These are phyloP conservation scores for Drosophila percnosoma DNA, from an alignment of 2,888 invertebrate genomes.

Conservation along the genomic window DNA sequence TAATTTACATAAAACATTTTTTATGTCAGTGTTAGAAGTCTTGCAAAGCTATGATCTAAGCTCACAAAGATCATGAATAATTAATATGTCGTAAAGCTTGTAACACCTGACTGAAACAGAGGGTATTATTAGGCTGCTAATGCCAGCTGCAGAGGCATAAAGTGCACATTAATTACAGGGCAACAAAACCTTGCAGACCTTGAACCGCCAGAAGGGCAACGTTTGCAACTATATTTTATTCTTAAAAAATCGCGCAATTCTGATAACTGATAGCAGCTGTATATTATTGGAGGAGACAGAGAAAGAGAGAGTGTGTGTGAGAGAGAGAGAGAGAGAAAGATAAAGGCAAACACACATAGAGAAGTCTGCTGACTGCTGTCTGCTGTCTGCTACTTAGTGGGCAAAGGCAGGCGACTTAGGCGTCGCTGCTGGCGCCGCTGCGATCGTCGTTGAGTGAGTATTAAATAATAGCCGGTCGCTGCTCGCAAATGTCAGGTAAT, in stretches of 20 bases:
- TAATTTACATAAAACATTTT: background rate
- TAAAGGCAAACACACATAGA: slow-evolving; percentile 9
- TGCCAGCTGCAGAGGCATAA: background rate
- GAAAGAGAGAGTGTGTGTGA: background rate
- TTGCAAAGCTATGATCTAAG: fast-evolving
- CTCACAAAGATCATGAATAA: background rate
- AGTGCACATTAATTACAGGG: slow-evolving; percentile 3
- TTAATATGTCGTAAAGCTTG: background rate
- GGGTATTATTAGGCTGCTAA: slow-evolving; percentile 14
- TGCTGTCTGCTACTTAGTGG: background rate
- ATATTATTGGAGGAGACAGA: background rate
- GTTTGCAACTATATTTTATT: background rate
- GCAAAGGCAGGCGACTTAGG: slow-evolving; percentile 8
- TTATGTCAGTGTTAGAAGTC: background rate
- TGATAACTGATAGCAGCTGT: slow-evolving; percentile 21
- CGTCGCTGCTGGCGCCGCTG: background rate
- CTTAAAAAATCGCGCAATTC: background rate
- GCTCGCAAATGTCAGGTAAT: slow-evolving; percentile 57
- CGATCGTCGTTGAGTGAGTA: slow-evolving; percentile 46
- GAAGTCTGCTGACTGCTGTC: background rate
- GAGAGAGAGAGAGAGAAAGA: background rate
- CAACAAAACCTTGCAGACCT: slow-evolving; percentile 23
- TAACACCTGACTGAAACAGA: background rate
- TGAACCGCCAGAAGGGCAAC: slow-evolving; percentile 4
- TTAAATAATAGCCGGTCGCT: slow-evolving; percentile 72